Base-by-base conservation (phyloP, 2,888 invertebrate species). In the Cheilosia grossa region DNA sequence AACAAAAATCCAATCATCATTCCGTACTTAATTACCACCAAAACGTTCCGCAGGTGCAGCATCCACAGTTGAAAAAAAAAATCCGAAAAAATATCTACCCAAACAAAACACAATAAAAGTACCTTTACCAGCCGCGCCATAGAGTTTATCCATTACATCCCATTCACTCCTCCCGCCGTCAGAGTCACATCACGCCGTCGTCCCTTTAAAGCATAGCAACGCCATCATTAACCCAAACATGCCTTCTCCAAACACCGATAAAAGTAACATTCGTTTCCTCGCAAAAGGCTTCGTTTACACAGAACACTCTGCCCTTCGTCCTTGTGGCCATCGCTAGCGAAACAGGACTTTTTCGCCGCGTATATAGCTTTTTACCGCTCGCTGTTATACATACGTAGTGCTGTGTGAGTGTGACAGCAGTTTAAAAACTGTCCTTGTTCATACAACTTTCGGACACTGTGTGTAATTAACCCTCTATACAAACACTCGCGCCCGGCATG, bases 141-240 rank as follows among this genome's bases (percentile, higher is more conserved):
- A 59, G 67, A 66, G 66, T 70, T 79, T 74, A 74, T 69, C 66
- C 79, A 73, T 69, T 78, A 74, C 61, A 82, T 72, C 47, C 53
- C 58, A 54, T 51, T 58, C 53, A 67, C 30, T 24, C 5, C 37
- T 33, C 24, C 5, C 13, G 27, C 63, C 56, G 30, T 58, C 33
- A 54, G 37, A 51, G 40, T 54, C 54, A 63, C 82, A 66, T 72
- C 67, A 51, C 72, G 75, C 80, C 75, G 27, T 21, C 27, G 81
- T 85, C 81, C 77, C 67, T 72, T 59, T 66, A 70, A 72, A 74
- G 78, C 74, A 51, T 40, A 67, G 66, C 80, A 58, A 61, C 67
- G 81, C 70, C 77, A 77, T 81, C 85, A 85, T 85, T 85, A 85
- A 85, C 85, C 85, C 81, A 61, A 85, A 81, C 85, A 85, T 85